Percentiles rank a stretch among this genome's conserved stretches.
These are phyloP conservation scores for Mesembrinibis cayennensis DNA, from an alignment of 2,113 vertebrate genomes.

Conservation along the genomic window DNA sequence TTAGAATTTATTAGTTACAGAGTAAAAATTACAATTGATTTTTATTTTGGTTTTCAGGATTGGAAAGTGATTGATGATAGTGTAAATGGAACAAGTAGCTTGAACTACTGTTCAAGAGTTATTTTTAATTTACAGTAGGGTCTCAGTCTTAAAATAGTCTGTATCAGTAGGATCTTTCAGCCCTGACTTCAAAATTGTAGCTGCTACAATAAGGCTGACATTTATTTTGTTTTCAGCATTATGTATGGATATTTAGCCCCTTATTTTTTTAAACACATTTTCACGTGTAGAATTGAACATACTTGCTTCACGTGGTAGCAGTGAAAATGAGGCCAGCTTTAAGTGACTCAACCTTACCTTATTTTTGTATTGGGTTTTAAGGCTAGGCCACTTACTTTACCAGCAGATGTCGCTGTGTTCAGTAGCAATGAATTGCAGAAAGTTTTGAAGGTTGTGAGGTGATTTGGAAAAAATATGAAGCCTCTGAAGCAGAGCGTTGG, in stretches of 20 bases:
- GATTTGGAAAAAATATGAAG: not conserved
- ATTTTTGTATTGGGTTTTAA: not conserved
- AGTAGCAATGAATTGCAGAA: not conserved
- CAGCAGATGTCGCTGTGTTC: conserved; percentile 38
- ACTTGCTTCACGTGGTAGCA: not conserved
- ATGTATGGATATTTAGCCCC: not conserved
- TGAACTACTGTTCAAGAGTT: not conserved
- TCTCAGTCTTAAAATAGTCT: not conserved
- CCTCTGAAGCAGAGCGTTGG: not conserved
- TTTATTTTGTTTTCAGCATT: not conserved
- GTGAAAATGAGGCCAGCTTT: not conserved
- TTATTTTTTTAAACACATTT: not conserved
- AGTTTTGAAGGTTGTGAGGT: not conserved
- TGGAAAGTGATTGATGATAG: not conserved
- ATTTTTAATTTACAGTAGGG: not conserved
- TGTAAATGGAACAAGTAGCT: not conserved
- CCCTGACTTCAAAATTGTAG: not conserved
- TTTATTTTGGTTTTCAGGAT: not conserved
- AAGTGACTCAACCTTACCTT: not conserved
- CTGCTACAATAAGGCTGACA: not conserved
- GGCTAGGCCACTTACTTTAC: not conserved
- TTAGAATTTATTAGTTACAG: not conserved
- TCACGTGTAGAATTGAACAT: not conserved
- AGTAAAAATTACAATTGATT: not conserved
- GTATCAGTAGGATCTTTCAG: not conserved